Evolutionary conservation across 2,888 invertebrate species (phyloP), one percentile per base, ranked within the genome.

Genomic region (Thera britannica): DNA sequence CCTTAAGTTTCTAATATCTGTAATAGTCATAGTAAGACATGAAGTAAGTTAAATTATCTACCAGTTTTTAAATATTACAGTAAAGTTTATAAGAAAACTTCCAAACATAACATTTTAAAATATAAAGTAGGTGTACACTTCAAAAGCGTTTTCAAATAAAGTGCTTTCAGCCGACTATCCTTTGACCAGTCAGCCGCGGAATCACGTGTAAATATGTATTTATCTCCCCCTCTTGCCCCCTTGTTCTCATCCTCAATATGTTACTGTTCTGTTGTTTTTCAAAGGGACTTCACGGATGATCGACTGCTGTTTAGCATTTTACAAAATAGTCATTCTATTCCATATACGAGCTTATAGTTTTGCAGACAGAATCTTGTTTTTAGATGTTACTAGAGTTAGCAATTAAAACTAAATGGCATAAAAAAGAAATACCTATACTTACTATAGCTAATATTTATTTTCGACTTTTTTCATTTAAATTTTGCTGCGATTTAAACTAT

Each of bases 181-280:
- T 70, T 68, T 71, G 71, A 71, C 62, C 71, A 65, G 62, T 35
- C 48, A 62, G 38, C 58, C 69, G 59, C 38, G 58, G 54, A 58
- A 59, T 48, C 41, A 62, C 35, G 59, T 58, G 65, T 65, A 62
- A 65, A 68, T 71, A 68, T 68, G 58, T 67, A 65, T 65, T 64
- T 64, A 67, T 62, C 46, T 5, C 44, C 36, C 55, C 55, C 49
- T 12, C 38, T 12, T 6, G 23, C 48, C 35, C 62, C 23, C 48
- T 7, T 49, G 0, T 12, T 62, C 54, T 35, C 57, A 9, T 60
- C 49, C 56, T 68, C 68, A 69, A 62, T 65, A 65, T 65, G 62
- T 65, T 65, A 38, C 46, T 63, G 67, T 54, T 56, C 54, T 54
- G 41, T 65, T 12, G 51, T 67, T 59, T 62, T 44, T 65, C 69